A percentile compares a stretch with the other conserved stretches of the same genome.
phyloP scores from a whole-genome alignment of 1,140 invertebrate genomes.

The Batillaria attramentaria region DNA sequence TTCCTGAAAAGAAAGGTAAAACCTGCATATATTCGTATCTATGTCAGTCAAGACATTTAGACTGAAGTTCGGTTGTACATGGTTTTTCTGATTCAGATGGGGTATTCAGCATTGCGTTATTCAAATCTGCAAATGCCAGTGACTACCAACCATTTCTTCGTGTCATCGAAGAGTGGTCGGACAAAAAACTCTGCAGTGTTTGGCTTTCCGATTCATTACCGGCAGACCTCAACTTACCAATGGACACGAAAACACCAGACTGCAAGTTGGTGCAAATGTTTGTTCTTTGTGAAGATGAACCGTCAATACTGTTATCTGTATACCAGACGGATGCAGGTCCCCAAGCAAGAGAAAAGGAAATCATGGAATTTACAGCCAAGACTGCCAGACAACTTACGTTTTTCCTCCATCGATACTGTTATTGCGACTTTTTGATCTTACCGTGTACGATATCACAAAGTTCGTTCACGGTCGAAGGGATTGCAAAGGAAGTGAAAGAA shows the following conservation, averaged over 20 bases:
- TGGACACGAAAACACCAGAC: not conserved
- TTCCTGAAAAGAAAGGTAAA: too few species aligned
- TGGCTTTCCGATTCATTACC: not conserved
- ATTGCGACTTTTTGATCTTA: not conserved
- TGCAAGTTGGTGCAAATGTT: not conserved
- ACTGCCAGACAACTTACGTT: not conserved
- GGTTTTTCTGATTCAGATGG: too few species aligned
- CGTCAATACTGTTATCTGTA: not conserved
- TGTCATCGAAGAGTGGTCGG: too few species aligned
- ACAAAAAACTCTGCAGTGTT: too few species aligned
- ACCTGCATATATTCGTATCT: too few species aligned
- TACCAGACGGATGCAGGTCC: not conserved
- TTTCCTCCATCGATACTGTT: not conserved
- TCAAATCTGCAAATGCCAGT: too few species aligned
- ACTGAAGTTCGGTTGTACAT: too few species aligned
- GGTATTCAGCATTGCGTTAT: too few species aligned
- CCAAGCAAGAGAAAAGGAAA: not conserved
- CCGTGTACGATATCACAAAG: not conserved
- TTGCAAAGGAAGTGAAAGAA: not conserved
- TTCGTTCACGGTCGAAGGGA: not conserved
- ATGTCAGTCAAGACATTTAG: too few species aligned
- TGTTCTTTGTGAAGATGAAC: not conserved
- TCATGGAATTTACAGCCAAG: not conserved
- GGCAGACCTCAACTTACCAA: not conserved
- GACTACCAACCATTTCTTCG: too few species aligned